Evolutionary conservation across 2,888 invertebrate genomes (phyloP).

Genomic region (Callyntrura sp.): DNA sequence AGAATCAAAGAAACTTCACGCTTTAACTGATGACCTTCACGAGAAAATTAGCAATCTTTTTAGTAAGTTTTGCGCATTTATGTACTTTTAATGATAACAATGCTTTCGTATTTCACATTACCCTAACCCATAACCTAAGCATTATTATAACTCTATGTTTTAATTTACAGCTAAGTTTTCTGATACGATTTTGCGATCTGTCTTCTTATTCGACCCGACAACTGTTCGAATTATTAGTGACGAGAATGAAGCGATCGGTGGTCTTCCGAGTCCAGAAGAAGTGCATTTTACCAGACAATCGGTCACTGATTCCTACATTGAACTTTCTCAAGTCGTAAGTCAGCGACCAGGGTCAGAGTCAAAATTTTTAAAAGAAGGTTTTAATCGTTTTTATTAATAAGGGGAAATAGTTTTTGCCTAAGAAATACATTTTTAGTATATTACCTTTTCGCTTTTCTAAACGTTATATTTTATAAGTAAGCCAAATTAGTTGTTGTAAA

Average conservation of each 20-base stretch:
- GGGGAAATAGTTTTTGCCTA: background rate
- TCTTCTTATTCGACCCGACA: conserved; percentile 38
- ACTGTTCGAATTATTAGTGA: conserved; percentile 1
- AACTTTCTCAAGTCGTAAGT: conserved; percentile 6
- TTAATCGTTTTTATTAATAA: background rate
- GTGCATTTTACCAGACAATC: conserved; percentile 22
- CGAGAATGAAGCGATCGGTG: background rate
- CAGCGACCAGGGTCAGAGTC: background rate
- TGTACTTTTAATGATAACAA: too few relatives aligned
- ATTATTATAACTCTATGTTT: too few relatives aligned
- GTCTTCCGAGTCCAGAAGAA: background rate
- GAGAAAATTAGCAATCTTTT: too few relatives aligned
- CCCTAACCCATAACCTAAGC: too few relatives aligned
- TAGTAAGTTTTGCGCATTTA: too few relatives aligned
- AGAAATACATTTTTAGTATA: background rate
- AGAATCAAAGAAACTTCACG: too few relatives aligned
- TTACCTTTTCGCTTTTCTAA: background rate
- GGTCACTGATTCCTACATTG: conserved; percentile 9
- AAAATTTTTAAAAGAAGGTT: background rate
- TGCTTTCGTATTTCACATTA: too few relatives aligned
- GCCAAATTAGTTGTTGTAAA: too few relatives aligned
- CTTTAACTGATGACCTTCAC: too few relatives aligned
- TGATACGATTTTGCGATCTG: background rate
- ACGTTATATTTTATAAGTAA: background rate
- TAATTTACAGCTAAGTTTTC: conserved; percentile 42